Percentiles rank a stretch among this genome's conserved stretches.
phyloP scores from a whole-genome alignment of 2,888 invertebrate species.

The Zaprionus bogoriensis region DNA sequence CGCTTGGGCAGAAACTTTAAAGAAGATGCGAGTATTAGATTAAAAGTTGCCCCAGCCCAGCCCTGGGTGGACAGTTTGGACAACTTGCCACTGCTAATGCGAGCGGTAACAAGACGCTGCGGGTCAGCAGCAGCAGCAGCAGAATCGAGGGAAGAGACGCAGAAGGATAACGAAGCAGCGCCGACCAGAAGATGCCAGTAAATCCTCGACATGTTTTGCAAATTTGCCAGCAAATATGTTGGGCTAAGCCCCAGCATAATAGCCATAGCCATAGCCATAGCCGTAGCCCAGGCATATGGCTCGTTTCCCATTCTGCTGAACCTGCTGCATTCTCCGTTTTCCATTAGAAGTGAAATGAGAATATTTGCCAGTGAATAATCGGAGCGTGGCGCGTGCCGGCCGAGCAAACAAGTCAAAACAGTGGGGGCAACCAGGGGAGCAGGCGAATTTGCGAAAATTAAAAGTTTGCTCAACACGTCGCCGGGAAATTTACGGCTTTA shows the following conservation, averaged over 20 bases:
- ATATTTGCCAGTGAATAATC: constrained; percentile 54
- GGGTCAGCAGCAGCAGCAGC: constrained; percentile 31
- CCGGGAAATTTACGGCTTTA: constrained; percentile 49
- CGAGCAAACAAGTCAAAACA: constrained; percentile 49
- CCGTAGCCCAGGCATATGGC: no score
- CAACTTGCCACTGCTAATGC: constrained; percentile 67
- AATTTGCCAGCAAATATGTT: constrained; percentile 63
- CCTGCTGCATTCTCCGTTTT: background rate
- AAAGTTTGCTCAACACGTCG: constrained; percentile 64
- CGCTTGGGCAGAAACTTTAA: constrained; percentile 67
- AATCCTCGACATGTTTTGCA: constrained; percentile 58
- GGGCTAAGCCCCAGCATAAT: constrained; percentile 38
- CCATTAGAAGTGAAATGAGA: constrained; percentile 31
- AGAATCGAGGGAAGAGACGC: background rate
- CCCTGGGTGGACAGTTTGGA: constrained; percentile 71
- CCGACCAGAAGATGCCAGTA: constrained; percentile 16
- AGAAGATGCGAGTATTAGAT: constrained; percentile 73
- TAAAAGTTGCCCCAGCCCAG: constrained; percentile 65
- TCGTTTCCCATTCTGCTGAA: background rate
- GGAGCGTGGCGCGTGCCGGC: constrained; percentile 49
- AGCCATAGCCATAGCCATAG: constrained; percentile 3
- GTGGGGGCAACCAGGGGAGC: constrained; percentile 60
- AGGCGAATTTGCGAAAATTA: constrained; percentile 60
- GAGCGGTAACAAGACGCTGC: constrained; percentile 45
- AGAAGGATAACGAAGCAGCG: background rate